Evolutionary conservation across 2,888 invertebrate species (phyloP).

Genomic region (Archaeoteleia sp.): DNA sequence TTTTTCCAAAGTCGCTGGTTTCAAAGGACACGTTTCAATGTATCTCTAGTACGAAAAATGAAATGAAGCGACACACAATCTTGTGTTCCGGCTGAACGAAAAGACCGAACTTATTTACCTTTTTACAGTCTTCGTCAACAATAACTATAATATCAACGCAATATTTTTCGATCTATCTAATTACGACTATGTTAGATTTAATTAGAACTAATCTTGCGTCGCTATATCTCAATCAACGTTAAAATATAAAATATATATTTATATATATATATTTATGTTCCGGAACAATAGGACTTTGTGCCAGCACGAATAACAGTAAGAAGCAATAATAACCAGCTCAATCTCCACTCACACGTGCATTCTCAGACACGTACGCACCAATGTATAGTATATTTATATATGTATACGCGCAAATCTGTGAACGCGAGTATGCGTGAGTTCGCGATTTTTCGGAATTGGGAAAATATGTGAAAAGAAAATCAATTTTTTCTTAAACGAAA

Average conservation of each 20-base stretch:
- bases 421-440: slow-evolving; percentile 43
- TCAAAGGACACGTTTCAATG: slow-evolving; percentile 31
- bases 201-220: slow-evolving; percentile 30
- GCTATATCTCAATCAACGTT: slow-evolving; percentile 34
- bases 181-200: slow-evolving; percentile 31
- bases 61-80: slow-evolving; percentile 32
- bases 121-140: slow-evolving; percentile 44
- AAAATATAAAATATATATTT: slow-evolving; percentile 47
- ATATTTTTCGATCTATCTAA: slow-evolving; percentile 35
- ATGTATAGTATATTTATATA: slow-evolving; percentile 36
- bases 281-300: slow-evolving; percentile 56
- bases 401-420: slow-evolving; percentile 45
- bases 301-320: slow-evolving; percentile 55
- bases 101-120: slow-evolving; percentile 32
- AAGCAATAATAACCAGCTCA: slow-evolving; percentile 51
- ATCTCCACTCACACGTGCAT: slow-evolving; percentile 45
- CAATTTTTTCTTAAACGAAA: too few relatives aligned
- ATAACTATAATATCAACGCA: slow-evolving; percentile 43
- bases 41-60: slow-evolving; percentile 25
- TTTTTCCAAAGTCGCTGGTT: slow-evolving; percentile 25
- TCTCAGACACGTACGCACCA: slow-evolving; percentile 36
- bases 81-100: slow-evolving; percentile 36
- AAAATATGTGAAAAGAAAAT: slow-evolving; percentile 8
- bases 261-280: slow-evolving; percentile 45
- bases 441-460: slow-evolving; percentile 11